A percentile compares a stretch with the other conserved stretches of the same genome.
phyloP scores from a whole-genome alignment of 2,797 vertebrate genomes.

The Meriones psammophilus region DNA sequence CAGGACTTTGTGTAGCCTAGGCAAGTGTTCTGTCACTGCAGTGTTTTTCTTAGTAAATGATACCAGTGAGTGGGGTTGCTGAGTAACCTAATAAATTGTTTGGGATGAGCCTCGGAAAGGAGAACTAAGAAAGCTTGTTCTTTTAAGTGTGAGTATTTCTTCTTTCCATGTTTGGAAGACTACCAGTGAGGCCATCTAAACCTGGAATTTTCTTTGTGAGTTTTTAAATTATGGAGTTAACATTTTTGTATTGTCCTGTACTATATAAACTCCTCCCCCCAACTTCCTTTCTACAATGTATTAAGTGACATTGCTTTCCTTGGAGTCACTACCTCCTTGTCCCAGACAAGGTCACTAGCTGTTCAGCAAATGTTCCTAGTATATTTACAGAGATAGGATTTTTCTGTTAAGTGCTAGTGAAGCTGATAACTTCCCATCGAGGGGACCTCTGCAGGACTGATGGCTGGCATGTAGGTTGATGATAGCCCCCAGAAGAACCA shows the following conservation, averaged over 20 bases:
- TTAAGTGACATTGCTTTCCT: neutral
- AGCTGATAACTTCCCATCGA: neutral
- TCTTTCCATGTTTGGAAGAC: neutral
- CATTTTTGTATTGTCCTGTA: neutral
- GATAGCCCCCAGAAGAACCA: neutral
- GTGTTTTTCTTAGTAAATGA: neutral
- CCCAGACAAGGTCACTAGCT: too few relatives aligned
- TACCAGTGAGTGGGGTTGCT: neutral
- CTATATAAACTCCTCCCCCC: neutral
- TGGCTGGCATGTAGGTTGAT: neutral
- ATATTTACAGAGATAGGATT: neutral
- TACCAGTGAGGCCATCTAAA: constrained; percentile 4
- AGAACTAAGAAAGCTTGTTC: neutral
- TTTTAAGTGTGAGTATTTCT: neutral
- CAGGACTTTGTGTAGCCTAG: neutral
- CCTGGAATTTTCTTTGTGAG: neutral
- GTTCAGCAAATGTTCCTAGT: neutral
- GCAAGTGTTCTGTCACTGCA: neutral
- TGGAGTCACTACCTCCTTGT: neutral
- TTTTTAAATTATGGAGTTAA: neutral
- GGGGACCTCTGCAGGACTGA: neutral
- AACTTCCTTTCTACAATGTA: neutral
- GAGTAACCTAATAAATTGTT: neutral
- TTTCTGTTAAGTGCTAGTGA: neutral
- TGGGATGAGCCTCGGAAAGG: neutral